phyloP scores from a whole-genome alignment of 2,113 vertebrate species.

The Tychaedon coryphoeus region DNA sequence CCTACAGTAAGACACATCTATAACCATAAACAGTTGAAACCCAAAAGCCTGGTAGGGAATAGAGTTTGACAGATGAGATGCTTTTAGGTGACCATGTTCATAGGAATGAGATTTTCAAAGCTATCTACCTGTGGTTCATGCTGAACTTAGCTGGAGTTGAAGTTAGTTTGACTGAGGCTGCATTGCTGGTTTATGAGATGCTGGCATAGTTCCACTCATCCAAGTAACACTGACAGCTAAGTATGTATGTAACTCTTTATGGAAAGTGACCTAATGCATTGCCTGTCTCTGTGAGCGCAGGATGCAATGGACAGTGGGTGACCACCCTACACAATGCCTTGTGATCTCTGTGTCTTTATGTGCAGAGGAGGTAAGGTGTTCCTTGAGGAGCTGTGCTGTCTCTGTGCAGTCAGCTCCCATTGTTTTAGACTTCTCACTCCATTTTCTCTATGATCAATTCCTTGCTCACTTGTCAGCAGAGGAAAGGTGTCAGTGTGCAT shows the following conservation, averaged over 20 bases:
- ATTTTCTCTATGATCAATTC: background rate
- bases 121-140: background rate
- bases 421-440: background rate
- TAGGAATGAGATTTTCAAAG: background rate
- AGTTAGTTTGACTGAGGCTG: background rate
- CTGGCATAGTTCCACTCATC: background rate
- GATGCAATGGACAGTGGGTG: background rate
- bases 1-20: background rate
- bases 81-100: background rate
- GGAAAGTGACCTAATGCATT: background rate
- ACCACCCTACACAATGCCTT: background rate
- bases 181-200: background rate
- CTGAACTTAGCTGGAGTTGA: background rate
- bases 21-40: background rate
- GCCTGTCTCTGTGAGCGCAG: background rate
- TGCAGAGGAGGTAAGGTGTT: background rate
- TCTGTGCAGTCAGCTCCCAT: accelerated
- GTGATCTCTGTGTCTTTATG: background rate
- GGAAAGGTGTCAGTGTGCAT: background rate
- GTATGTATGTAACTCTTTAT: background rate
- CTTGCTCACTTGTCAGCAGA: background rate
- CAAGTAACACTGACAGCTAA: background rate
- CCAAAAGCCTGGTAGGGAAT: background rate
- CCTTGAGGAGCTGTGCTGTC: background rate
- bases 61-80: background rate